These are phyloP conservation scores for Platyrinchus mystaceus DNA, from an alignment of 2,797 vertebrate genomes.

Conservation along the genomic window DNA sequence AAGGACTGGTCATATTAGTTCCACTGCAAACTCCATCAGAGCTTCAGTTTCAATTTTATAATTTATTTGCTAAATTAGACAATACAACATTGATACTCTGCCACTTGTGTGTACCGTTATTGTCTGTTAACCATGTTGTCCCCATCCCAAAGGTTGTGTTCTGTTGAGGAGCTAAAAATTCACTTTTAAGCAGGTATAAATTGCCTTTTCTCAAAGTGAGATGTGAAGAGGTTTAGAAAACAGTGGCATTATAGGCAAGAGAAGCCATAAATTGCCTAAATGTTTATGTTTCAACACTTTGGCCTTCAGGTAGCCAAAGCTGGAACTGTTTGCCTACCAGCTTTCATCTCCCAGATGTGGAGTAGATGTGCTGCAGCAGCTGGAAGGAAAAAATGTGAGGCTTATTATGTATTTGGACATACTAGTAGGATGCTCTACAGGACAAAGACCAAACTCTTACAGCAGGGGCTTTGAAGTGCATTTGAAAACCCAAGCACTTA, in stretches of 20 bases:
- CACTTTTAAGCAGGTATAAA: not conserved
- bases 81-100: not conserved
- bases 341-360: not conserved
- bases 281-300: rapidly evolving
- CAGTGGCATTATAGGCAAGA: not conserved
- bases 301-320: not conserved
- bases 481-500: not conserved
- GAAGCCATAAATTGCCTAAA: not conserved
- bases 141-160: not conserved
- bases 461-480: not conserved
- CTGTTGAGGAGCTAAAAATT: not conserved
- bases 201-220: not conserved
- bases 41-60: not conserved
- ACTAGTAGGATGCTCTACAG: not conserved
- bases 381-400: not conserved
- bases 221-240: not conserved
- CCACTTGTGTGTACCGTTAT: not conserved
- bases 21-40: not conserved
- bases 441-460: not conserved
- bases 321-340: not conserved
- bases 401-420: not conserved
- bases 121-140: not conserved
- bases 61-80: not conserved
- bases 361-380: not conserved
- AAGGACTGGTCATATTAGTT: not conserved